Conservation (phyloP, 2,888 invertebrate genomes). For the Dicroscelio sp. region DNA sequence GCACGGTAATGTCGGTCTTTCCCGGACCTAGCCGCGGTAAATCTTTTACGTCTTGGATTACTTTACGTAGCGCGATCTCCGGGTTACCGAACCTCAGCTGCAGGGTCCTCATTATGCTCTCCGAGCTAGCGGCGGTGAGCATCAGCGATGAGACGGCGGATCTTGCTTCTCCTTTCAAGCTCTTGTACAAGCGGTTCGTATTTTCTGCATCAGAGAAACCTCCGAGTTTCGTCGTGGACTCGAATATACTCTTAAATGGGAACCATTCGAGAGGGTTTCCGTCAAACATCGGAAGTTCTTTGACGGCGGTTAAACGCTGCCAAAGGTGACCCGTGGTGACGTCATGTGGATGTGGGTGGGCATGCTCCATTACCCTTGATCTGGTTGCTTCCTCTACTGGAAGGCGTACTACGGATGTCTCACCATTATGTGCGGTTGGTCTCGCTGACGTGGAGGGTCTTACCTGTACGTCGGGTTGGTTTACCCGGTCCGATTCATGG, state of each 20-base stretch:
- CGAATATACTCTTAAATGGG: not conserved
- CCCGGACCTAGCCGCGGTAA: not conserved
- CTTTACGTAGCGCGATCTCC: not conserved
- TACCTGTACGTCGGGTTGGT: not conserved
- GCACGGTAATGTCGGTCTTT: not conserved
- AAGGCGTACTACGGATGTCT: not conserved
- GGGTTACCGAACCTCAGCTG: not conserved
- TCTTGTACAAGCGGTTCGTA: constrained; percentile 28
- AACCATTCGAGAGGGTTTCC: constrained; percentile 60
- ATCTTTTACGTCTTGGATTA: not conserved
- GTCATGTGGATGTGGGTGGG: not conserved
- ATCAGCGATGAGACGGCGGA: no score
- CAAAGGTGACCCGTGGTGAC: no score
- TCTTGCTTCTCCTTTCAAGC: not conserved
- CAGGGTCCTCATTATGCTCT: not conserved
- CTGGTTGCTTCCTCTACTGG: not conserved
- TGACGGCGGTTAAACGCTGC: no score
- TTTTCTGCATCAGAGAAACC: constrained; percentile 61
- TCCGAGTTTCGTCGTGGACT: constrained; percentile 39
- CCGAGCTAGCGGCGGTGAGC: not conserved
- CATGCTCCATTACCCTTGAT: not conserved
- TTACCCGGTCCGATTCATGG: not conserved
- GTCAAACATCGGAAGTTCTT: constrained; percentile 41
- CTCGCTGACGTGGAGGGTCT: not conserved
- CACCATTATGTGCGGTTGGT: not conserved